Evolutionary conservation across 2,888 invertebrate genomes (phyloP).

Genomic region (Nezara viridula): DNA sequence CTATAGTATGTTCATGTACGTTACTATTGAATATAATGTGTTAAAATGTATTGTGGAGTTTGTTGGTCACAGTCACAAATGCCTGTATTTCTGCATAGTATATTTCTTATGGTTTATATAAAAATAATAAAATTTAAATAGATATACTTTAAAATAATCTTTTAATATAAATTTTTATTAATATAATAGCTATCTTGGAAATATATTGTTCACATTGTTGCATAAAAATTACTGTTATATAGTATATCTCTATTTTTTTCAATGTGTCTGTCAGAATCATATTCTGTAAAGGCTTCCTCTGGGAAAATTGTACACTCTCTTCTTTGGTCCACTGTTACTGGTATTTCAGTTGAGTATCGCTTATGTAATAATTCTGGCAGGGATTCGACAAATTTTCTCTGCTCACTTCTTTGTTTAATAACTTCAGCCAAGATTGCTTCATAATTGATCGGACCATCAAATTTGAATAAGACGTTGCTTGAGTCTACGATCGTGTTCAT

Average conservation of each 20-base stretch:
- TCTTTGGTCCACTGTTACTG: background rate
- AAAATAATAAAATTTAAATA: too few relatives aligned
- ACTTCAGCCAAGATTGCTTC: constrained; percentile 23
- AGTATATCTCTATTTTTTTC: constrained; percentile 45
- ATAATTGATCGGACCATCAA: constrained; percentile 2
- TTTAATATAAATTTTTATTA: background rate
- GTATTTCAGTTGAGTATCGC: constrained; percentile 17
- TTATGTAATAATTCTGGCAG: background rate
- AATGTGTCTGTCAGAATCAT: background rate
- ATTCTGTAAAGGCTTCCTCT: background rate
- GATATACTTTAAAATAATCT: too few relatives aligned
- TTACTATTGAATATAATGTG: too few relatives aligned
- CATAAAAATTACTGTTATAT: background rate
- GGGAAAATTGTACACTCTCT: background rate
- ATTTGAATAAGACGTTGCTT: constrained; percentile 1
- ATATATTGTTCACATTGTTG: background rate
- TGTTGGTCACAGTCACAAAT: too few relatives aligned
- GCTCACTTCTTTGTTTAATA: constrained; percentile 28
- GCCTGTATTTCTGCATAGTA: too few relatives aligned
- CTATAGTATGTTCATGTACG: too few relatives aligned
- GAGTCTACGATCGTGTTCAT: constrained; percentile 37
- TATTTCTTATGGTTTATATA: too few relatives aligned
- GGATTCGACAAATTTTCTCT: constrained; percentile 2
- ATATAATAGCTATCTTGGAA: background rate
- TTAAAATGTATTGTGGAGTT: too few relatives aligned